phyloP scores from a whole-genome alignment of 2,888 invertebrate species.

The Dynastes grantii region DNA sequence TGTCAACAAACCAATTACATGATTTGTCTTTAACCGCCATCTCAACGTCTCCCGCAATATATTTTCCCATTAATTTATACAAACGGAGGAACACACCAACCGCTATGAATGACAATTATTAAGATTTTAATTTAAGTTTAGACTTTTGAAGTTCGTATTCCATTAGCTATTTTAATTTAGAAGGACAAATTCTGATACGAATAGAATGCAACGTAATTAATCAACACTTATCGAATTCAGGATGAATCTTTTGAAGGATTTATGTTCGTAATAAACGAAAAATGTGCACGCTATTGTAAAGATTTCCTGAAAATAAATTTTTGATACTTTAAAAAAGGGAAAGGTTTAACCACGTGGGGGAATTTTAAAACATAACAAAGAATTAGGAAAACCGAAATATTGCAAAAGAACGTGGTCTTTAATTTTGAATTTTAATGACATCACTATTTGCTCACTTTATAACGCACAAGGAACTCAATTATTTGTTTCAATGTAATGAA shows the following conservation, averaged over 20 bases:
- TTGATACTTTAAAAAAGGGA: no score
- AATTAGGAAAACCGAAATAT: no score
- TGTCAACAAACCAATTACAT: conserved; percentile 64
- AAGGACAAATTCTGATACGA: conserved; percentile 1
- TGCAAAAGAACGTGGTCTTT: no score
- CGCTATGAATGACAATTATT: conserved; percentile 63
- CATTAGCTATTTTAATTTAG: conserved; percentile 46
- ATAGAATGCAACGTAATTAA: conserved; percentile 4
- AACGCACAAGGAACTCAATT: no score
- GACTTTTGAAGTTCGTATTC: conserved; percentile 47
- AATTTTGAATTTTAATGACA: no score
- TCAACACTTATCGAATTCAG: background rate
- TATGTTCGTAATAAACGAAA: no score
- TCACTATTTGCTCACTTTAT: no score
- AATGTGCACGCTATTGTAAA: no score
- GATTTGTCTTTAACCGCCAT: conserved; percentile 62
- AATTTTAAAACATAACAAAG: no score
- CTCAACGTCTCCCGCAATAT: conserved; percentile 57
- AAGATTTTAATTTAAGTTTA: conserved; percentile 54
- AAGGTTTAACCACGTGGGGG: no score
- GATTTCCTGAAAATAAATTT: no score
- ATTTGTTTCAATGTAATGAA: no score
- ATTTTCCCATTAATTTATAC: conserved; percentile 64
- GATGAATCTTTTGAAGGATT: background rate
- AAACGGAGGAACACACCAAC: conserved; percentile 61